Evolutionary conservation across 2,888 invertebrate species (phyloP).

Genomic region (Troides aeacus): DNA sequence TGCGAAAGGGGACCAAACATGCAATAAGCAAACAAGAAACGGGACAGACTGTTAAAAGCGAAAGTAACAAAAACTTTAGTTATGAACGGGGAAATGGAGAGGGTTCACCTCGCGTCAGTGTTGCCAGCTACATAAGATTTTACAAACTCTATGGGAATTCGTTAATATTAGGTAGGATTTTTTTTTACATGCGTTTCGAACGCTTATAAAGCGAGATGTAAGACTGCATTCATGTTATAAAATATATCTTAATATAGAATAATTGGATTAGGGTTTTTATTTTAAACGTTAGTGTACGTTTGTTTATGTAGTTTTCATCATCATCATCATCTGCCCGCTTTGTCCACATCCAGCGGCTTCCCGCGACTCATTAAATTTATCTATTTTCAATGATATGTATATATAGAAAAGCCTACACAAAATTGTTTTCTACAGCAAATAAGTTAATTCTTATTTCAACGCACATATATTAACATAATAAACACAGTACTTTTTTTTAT

Average conservation of each 20-base stretch:
- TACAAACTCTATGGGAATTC: conserved; percentile 4
- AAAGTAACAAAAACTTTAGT: conserved; percentile 42
- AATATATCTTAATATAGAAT: too few relatives aligned
- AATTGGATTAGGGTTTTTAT: too few relatives aligned
- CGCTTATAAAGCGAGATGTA: too few relatives aligned
- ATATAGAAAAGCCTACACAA: too few relatives aligned
- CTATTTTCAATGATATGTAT: too few relatives aligned
- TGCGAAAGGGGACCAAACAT: neutral
- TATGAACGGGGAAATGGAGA: conserved; percentile 37
- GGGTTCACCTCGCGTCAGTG: conserved; percentile 36
- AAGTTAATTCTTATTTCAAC: neutral
- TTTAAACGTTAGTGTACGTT: too few relatives aligned
- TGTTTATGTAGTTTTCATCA: too few relatives aligned
- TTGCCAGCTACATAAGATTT: conserved; percentile 36
- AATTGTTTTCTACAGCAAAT: neutral
- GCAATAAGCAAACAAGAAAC: conserved; percentile 1
- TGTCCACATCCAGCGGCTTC: too few relatives aligned
- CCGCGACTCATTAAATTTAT: too few relatives aligned
- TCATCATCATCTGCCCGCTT: too few relatives aligned
- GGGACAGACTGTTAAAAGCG: conserved; percentile 15
- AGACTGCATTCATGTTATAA: too few relatives aligned
- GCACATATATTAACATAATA: neutral
- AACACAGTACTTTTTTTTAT: neutral
- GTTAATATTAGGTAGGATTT: neutral
- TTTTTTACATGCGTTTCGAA: neutral